phyloP scores from a whole-genome alignment of 2,113 vertebrate genomes.

The Phalacrocorax pelagicus region DNA sequence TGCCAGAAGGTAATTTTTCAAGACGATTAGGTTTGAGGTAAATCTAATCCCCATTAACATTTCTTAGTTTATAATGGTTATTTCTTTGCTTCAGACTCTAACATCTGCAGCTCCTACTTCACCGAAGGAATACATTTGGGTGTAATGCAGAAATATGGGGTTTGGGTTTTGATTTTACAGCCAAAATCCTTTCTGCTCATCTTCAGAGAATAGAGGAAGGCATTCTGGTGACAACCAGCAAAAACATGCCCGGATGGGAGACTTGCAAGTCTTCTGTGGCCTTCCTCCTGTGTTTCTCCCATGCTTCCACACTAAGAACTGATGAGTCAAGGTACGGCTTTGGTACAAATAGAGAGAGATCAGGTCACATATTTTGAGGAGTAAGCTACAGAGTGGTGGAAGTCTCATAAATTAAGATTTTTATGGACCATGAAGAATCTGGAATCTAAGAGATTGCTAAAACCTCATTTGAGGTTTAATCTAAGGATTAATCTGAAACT shows the following conservation, averaged over 20 bases:
- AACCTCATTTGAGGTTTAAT: neutral
- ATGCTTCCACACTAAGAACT: neutral
- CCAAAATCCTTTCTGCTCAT: neutral
- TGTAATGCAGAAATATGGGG: neutral
- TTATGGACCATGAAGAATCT: neutral
- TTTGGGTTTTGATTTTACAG: neutral
- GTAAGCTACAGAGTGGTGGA: neutral
- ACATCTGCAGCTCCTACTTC: neutral
- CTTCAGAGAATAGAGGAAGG: neutral
- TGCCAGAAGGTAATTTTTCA: neutral
- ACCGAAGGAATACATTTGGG: neutral
- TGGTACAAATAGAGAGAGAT: neutral
- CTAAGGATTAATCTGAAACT: neutral
- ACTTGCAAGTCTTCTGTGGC: neutral
- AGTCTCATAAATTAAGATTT: neutral
- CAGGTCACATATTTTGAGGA: neutral
- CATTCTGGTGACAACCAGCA: neutral
- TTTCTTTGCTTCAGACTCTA: neutral
- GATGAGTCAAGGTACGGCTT: neutral
- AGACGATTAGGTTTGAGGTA: neutral
- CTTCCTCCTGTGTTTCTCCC: neutral
- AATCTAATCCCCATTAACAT: neutral
- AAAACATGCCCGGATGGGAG: neutral
- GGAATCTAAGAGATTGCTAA: neutral
- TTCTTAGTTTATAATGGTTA: neutral